phyloP scores from a whole-genome alignment of 2,888 invertebrate genomes.

The Drosophila hamatofila region DNA sequence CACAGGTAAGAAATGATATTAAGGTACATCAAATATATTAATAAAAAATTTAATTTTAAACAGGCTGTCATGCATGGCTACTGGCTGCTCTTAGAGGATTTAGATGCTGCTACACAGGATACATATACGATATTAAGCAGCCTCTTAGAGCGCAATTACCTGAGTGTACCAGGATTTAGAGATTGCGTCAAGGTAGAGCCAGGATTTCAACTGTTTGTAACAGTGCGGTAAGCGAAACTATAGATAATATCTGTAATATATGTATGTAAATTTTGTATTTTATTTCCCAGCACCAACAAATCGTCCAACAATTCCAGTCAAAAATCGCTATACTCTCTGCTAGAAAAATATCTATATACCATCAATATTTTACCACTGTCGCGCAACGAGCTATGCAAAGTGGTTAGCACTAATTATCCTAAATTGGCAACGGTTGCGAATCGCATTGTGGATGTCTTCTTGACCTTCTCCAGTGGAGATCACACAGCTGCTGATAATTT shows the following conservation, averaged over 20 bases:
- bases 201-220: slow-evolving; percentile 97
- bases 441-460: slow-evolving; percentile 93
- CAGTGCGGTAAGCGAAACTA: slow-evolving; percentile 88
- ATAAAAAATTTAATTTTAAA: neutral
- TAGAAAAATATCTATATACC: slow-evolving; percentile 93
- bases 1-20: slow-evolving; percentile 87
- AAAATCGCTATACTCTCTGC: slow-evolving; percentile 88
- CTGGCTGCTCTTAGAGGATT: slow-evolving; percentile 98
- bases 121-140: slow-evolving; percentile 95
- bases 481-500: slow-evolving; percentile 86
- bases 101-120: slow-evolving; percentile 97
- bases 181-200: slow-evolving; percentile 92
- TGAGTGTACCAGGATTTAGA: slow-evolving; percentile 95
- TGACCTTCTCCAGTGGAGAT: slow-evolving; percentile 91
- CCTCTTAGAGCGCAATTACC: slow-evolving; percentile 92
- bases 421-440: slow-evolving; percentile 90
- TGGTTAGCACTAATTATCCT: slow-evolving; percentile 90
- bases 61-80: slow-evolving; percentile 92
- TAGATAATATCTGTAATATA: neutral
- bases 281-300: slow-evolving; percentile 82
- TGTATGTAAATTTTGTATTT: neutral
- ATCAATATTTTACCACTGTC: slow-evolving; percentile 93
- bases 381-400: slow-evolving; percentile 90
- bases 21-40: neutral
- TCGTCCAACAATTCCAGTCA: slow-evolving; percentile 81